phyloP scores from a whole-genome alignment of 1,140 invertebrate genomes.

The Probaryconus sp. region DNA sequence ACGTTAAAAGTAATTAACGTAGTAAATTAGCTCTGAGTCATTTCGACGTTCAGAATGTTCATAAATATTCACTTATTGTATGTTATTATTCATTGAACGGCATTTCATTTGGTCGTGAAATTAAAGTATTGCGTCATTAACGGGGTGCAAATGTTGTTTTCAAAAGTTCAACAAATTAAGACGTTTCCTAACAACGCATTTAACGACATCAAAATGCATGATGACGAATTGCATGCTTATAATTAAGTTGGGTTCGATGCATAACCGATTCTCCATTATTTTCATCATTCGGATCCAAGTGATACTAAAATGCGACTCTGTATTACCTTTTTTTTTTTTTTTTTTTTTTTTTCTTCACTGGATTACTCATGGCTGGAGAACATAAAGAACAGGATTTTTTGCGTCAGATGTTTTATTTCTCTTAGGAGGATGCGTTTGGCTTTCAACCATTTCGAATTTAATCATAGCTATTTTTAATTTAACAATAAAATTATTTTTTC shows the following conservation, averaged over 20 bases:
- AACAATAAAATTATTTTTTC: no score
- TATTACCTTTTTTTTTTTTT: no score
- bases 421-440: no score
- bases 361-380: no score
- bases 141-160: constrained; percentile 10
- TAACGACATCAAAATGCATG: constrained; percentile 34
- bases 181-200: constrained; percentile 19
- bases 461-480: no score
- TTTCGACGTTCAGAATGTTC: not conserved
- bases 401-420: no score
- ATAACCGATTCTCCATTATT: not conserved
- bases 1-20: not conserved
- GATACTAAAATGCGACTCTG: no score
- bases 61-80: not conserved
- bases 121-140: not conserved
- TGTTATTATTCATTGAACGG: constrained; percentile 8
- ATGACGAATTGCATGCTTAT: constrained; percentile 35
- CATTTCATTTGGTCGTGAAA: constrained; percentile 6
- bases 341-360: no score
- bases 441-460: no score
- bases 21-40: not conserved
- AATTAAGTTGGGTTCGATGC: constrained; percentile 23
- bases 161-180: constrained; percentile 15
- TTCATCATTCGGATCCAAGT: not conserved
- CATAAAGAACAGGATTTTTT: no score